Base-by-base conservation (phyloP, 30 jellyfish, hydroid and myxozoan species). In the Hydractinia symbiolongicarpus region DNA sequence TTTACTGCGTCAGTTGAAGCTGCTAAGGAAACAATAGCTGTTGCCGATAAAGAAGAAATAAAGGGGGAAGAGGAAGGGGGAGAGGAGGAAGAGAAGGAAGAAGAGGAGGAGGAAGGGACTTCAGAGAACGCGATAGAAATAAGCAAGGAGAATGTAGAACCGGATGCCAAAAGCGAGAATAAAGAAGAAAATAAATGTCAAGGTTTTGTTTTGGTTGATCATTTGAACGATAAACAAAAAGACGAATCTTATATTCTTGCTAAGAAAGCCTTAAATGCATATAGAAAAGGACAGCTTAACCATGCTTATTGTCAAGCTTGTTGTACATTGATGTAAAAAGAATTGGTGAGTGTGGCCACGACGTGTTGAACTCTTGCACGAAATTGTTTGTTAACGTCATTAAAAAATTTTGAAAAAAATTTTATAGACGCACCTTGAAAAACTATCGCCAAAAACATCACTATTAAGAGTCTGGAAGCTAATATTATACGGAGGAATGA, bases 181-280 rank as follows among this genome's bases (percentile, higher is more conserved):
- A 64, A 44, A 7, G 74, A 64, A 13, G 19, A 30, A 30, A 30
- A 44, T 64, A 64, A 64, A 64, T 7, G 7, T 64, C 16, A n/a
- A 64, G 74, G 40, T 51, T 64, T 64, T 64, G 74, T 64, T 64
- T 6, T 64, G 74, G 17, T 64, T 13, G 74, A 64, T 13, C 74
- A 64, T 64, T 64, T 64, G 74, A 64, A 64, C 40, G 77, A 64
- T 52, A 56, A 62, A 54, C 71, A 74, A 20, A 50, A n/a, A 16
- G 85, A 77, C 54, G 85, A 77, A n/a, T 77, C 85, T 55, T 77
- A 64, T 13, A 64, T 77, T 56, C 66, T 77, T 77, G 85, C 85
- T 16, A 77, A 77, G 4, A 77, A 77, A 55, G 85, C 85, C 4
- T 51, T 77, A 44, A 77, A 77, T 13, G 85, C 60, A 17, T 77